Evolutionary conservation across 2,113 vertebrate species (phyloP), one percentile per base, ranked within the genome.

Genomic region (Serranochromis macrocephalus): DNA sequence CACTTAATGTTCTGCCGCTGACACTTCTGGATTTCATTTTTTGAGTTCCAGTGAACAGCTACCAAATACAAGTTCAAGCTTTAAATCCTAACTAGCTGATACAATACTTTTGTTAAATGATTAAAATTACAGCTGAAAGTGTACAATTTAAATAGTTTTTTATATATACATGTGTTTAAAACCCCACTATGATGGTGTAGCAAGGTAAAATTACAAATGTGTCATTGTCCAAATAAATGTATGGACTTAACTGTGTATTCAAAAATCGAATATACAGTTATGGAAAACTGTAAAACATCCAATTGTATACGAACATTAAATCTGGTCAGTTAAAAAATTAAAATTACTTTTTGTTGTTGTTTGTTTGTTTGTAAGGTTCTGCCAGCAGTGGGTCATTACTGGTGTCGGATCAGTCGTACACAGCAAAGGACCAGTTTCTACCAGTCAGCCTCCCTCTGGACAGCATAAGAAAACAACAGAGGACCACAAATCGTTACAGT

Each of bases 351-450:
- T 53, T 89, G 2, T 3, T 53, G 19, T 13, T 7, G 8, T 36
- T 75, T 53, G 16, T 40, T 53, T 80, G 33, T 58, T 17, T 26
- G 58, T 4, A 42, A 96, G 95, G 95, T 63, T 93, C 78, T 78
- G 91, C 83, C 47, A 94, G 84, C 58, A 95, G 89, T 8, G 83
- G 29, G 12, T 82, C 87, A 1, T 40, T 96, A 66, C 4, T 91
- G 57, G 87, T 96, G 26, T 94, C 93, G 2, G 89, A 92, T 86
- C 88, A 94, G 86, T 82, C 82, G 1, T n/a, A 84, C n/a, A 11
- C 53, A 38, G 53, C 58, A 24, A 83, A 88, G 17, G 85, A 91
- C 6, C 53, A 24, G 63, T 68, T 88, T 51, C 36, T 84, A 45
- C 55, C 80, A 3, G 6, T 66, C 13, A 42, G 42, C 14, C 12